phyloP scores from a whole-genome alignment of 2,888 invertebrate species.

The Drosophila neonasuta region DNA sequence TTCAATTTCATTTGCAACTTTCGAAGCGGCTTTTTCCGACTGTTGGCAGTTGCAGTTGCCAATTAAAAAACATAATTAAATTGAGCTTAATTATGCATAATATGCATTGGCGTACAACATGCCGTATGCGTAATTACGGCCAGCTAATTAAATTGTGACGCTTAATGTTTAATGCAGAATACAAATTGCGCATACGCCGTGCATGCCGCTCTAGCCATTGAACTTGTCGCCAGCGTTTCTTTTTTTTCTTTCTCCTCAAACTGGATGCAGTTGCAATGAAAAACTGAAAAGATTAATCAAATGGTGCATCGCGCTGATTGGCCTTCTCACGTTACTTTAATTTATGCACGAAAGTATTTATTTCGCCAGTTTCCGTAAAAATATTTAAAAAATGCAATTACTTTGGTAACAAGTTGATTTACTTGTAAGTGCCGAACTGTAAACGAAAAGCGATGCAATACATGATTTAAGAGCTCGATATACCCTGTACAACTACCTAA shows the following conservation, averaged over 20 bases:
- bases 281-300: constrained; percentile 24
- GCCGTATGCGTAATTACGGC: constrained; percentile 58
- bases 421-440: constrained; percentile 18
- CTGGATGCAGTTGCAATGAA: constrained; percentile 6
- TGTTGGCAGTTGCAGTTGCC: constrained; percentile 9
- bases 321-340: constrained; percentile 17
- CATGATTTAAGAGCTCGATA: background rate
- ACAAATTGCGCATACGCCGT: constrained; percentile 60
- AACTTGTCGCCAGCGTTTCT: constrained; percentile 60
- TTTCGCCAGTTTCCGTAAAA: constrained; percentile 33
- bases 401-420: constrained; percentile 14
- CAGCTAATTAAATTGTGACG: constrained; percentile 16
- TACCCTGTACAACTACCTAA: background rate
- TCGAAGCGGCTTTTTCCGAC: constrained; percentile 15
- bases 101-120: constrained; percentile 28
- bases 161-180: constrained; percentile 52
- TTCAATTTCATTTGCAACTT: constrained; percentile 30
- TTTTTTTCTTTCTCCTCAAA: constrained; percentile 28
- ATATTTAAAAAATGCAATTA: constrained; percentile 30
- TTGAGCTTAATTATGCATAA: constrained; percentile 59
- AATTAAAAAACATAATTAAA: constrained; percentile 51
- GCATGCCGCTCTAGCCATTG: constrained; percentile 58
- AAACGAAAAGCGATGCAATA: background rate
- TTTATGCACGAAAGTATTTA: constrained; percentile 20
- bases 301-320: constrained; percentile 29